Percentiles rank a stretch among this genome's conserved stretches.
Evolutionary conservation across 2,888 invertebrate genomes (phyloP).

Genomic region (Nomada hirtipes): DNA sequence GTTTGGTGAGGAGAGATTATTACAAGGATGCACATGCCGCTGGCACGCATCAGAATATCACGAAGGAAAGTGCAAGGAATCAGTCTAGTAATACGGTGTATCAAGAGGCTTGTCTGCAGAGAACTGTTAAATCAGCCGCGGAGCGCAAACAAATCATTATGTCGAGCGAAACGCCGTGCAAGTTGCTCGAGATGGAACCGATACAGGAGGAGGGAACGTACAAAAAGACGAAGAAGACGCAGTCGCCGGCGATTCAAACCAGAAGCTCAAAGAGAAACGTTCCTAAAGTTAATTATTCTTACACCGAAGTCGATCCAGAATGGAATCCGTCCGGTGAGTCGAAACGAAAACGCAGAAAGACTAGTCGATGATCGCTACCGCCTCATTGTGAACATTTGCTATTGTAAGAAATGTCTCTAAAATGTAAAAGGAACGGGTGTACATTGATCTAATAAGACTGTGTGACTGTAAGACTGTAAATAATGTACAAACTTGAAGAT

Average conservation of each 20-base stretch:
- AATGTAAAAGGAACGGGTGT: constrained; percentile 27
- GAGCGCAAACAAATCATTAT: constrained; percentile 57
- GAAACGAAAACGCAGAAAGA: constrained; percentile 78
- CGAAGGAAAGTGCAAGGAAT: constrained; percentile 62
- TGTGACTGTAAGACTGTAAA: constrained; percentile 60
- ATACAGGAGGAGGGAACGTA: constrained; percentile 57
- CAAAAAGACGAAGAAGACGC: constrained; percentile 65
- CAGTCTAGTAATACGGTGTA: constrained; percentile 53
- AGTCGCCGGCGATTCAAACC: constrained; percentile 69
- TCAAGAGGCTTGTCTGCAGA: constrained; percentile 63
- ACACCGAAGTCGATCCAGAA: constrained; percentile 79
- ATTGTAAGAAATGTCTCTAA: constrained; percentile 48
- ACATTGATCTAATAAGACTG: constrained; percentile 52
- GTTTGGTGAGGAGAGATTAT: constrained; percentile 72
- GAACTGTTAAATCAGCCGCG: constrained; percentile 61
- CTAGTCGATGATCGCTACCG: constrained; percentile 78
- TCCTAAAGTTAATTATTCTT: constrained; percentile 81
- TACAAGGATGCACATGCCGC: constrained; percentile 64
- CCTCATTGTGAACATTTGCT: constrained; percentile 59
- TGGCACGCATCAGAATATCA: constrained; percentile 59
- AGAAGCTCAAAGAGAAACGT: constrained; percentile 80
- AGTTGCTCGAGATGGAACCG: constrained; percentile 56
- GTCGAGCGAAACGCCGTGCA: constrained; percentile 50
- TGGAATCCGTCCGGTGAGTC: constrained; percentile 79
- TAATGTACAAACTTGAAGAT: constrained; percentile 55